Percentiles rank a stretch among this genome's conserved stretches.
Evolutionary conservation across 1,140 invertebrate species (phyloP).

Genomic region (Oreohelix idahoensis): DNA sequence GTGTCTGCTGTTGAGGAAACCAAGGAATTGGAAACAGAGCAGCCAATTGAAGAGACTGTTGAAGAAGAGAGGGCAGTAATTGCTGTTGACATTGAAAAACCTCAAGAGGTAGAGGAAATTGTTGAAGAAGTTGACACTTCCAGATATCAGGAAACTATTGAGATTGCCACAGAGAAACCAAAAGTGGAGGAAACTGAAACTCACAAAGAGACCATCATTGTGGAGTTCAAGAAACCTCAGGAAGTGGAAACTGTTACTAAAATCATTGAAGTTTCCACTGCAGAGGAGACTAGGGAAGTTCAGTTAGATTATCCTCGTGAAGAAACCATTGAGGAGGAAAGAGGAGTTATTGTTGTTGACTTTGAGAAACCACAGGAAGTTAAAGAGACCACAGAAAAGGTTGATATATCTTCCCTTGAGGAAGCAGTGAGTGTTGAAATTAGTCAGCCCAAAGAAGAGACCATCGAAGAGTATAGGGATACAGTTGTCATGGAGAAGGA

Average conservation of each 20-base stretch:
- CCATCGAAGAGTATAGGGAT: slow-evolving; percentile 28
- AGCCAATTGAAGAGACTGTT: not conserved
- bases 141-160: slow-evolving; percentile 19
- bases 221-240: slow-evolving; percentile 34
- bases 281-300: slow-evolving; percentile 29
- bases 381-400: slow-evolving; percentile 32
- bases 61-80: slow-evolving; percentile 13
- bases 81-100: slow-evolving; percentile 28
- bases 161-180: slow-evolving; percentile 1
- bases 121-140: slow-evolving; percentile 20
- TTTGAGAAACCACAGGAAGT: slow-evolving; percentile 40
- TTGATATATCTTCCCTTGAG: slow-evolving; percentile 8
- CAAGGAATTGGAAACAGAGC: not conserved
- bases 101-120: slow-evolving; percentile 19
- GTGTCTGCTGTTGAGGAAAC: slow-evolving; percentile 26
- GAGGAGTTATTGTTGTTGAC: slow-evolving; percentile 36
- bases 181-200: slow-evolving; percentile 22
- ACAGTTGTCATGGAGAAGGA: slow-evolving; percentile 14
- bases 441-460: slow-evolving; percentile 34
- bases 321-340: slow-evolving; percentile 40
- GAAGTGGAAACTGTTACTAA: slow-evolving; percentile 38
- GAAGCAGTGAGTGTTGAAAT: slow-evolving; percentile 21
- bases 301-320: slow-evolving; percentile 35
- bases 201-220: slow-evolving; percentile 10
- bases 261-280: slow-evolving; percentile 37